Percentiles rank a stretch among this genome's conserved stretches.
Evolutionary conservation across 2,113 vertebrate genomes (phyloP).

Genomic region (Synodontis membranacea): DNA sequence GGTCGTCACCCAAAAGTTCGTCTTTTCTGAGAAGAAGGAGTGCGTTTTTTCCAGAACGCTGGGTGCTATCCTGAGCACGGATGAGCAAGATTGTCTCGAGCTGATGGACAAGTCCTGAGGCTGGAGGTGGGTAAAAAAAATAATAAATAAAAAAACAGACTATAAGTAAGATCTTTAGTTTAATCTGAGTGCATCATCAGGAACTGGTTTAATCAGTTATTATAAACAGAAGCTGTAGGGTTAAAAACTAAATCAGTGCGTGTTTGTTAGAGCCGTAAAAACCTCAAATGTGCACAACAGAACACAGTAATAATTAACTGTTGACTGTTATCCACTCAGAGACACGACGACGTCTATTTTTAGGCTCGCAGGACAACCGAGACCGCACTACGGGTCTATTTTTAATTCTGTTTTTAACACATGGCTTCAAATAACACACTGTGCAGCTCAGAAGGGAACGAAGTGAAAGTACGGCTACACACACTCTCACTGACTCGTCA

Average conservation of each 20-base stretch:
- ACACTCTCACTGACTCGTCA: not conserved
- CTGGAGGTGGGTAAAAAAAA: not conserved
- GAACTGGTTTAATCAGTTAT: not conserved
- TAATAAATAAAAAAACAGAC: not conserved
- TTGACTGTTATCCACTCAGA: not conserved
- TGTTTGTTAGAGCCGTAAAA: not conserved
- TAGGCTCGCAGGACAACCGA: not conserved
- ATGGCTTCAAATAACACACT: not conserved
- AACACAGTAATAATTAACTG: not conserved
- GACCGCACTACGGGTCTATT: not conserved
- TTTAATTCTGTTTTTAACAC: not conserved
- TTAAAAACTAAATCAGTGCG: not conserved
- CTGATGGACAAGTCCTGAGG: constrained; percentile 46
- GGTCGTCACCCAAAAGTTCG: constrained; percentile 49
- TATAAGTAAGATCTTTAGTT: not conserved
- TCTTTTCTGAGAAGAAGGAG: constrained; percentile 30
- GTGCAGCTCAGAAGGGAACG: not conserved
- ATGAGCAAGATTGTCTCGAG: not conserved
- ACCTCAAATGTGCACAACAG: not conserved
- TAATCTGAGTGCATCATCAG: not conserved
- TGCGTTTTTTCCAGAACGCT: not conserved
- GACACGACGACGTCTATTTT: not conserved
- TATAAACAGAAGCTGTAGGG: not conserved
- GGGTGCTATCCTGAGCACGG: constrained; percentile 39
- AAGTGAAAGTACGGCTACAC: not conserved